Conservation (phyloP, 2,797 vertebrate genomes). For the Austrolebias charrua region DNA sequence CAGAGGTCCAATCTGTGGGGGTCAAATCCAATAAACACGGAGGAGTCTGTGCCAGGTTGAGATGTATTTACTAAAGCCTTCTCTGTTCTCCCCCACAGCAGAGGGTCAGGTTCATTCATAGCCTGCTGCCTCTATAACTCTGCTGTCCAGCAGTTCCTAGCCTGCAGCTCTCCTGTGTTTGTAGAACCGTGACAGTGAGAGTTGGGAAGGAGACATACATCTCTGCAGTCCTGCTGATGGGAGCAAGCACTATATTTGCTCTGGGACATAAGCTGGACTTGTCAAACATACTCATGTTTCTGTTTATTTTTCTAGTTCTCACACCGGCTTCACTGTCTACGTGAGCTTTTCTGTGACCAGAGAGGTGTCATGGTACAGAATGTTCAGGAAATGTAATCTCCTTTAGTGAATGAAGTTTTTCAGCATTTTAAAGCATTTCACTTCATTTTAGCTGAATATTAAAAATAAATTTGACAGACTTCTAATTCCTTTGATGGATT, state of each 20-base stretch:
- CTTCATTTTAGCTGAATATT: not conserved
- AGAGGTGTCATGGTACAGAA: slow-evolving; percentile 41
- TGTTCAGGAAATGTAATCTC: slow-evolving; percentile 11
- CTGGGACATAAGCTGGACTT: slow-evolving; percentile 54
- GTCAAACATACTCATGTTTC: slow-evolving; percentile 64
- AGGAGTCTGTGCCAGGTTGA: slow-evolving; percentile 40
- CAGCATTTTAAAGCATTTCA: slow-evolving; percentile 4
- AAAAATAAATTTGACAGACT: not conserved
- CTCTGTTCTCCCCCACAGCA: slow-evolving; percentile 29
- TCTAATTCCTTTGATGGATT: not conserved
- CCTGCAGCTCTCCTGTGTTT: slow-evolving; percentile 70
- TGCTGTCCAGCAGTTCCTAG: slow-evolving; percentile 50
- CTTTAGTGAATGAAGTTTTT: slow-evolving; percentile 5
- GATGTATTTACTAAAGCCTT: slow-evolving; percentile 55
- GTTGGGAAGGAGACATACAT: slow-evolving; percentile 65
- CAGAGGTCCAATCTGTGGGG: slow-evolving; percentile 48
- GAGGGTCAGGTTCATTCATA: slow-evolving; percentile 43
- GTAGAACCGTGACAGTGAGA: slow-evolving; percentile 71
- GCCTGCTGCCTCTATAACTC: slow-evolving; percentile 29
- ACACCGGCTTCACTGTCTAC: slow-evolving; percentile 34
- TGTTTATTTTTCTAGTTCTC: slow-evolving; percentile 62
- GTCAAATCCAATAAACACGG: slow-evolving; percentile 64
- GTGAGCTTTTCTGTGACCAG: slow-evolving; percentile 33
- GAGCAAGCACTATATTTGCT: slow-evolving; percentile 67
- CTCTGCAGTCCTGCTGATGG: slow-evolving; percentile 65